Evolutionary conservation across 2,888 invertebrate species (phyloP).

Genomic region (Arctia plantaginis): DNA sequence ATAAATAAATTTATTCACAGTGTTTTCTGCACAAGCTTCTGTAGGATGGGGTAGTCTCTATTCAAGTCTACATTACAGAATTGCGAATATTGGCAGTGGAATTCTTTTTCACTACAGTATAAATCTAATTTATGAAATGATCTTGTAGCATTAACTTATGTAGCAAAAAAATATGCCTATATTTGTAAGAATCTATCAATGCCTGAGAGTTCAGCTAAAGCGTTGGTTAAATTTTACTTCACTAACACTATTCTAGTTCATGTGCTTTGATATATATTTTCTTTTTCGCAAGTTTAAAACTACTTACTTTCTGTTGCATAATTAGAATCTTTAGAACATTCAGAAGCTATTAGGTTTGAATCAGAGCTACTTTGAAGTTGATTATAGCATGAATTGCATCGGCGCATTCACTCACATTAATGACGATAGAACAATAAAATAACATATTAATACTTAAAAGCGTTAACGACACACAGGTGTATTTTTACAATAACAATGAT

Average conservation of each 20-base stretch:
- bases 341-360: not conserved
- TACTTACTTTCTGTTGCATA: constrained; percentile 41
- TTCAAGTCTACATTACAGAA: constrained; percentile 38
- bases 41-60: constrained; percentile 41
- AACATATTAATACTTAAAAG: constrained; percentile 58
- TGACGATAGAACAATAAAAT: constrained; percentile 49
- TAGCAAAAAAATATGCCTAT: constrained; percentile 21
- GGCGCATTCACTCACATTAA: constrained; percentile 63
- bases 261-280: constrained; percentile 22
- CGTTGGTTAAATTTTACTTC: constrained; percentile 35
- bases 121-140: constrained; percentile 33
- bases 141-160: constrained; percentile 13
- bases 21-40: constrained; percentile 50
- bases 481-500: constrained; percentile 59
- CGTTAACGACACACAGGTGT: constrained; percentile 62
- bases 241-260: constrained; percentile 38
- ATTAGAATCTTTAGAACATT: not conserved
- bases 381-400: constrained; percentile 52
- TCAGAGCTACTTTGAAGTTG: constrained; percentile 30
- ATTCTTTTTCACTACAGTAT: constrained; percentile 37
- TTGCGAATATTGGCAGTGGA: constrained; percentile 34
- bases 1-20: constrained; percentile 35
- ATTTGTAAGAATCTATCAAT: constrained; percentile 18
- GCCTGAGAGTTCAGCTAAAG: constrained; percentile 40
- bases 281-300: constrained; percentile 31